Percentiles rank a stretch among this genome's conserved stretches.
Evolutionary conservation across 2,797 vertebrate genomes (phyloP).

Genomic region (Sebastes melanostomus): DNA sequence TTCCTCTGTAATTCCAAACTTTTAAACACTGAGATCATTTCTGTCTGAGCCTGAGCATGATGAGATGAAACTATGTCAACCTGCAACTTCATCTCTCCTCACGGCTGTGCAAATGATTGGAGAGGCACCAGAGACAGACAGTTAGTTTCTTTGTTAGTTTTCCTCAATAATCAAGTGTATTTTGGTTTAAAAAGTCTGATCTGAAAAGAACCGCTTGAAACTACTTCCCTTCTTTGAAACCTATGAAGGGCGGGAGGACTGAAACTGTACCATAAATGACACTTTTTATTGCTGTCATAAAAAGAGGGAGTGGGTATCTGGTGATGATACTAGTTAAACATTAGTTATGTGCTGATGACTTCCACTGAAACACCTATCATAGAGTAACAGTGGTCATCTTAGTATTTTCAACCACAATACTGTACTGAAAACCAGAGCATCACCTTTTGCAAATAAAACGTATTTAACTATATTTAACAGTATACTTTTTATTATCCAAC

Average conservation of each 20-base stretch:
- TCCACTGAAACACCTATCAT: conserved; percentile 1
- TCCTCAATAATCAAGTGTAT: background rate
- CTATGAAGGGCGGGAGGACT: conserved; percentile 27
- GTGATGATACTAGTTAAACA: conserved; percentile 72
- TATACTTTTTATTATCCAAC: conserved; percentile 33
- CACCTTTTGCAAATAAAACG: background rate
- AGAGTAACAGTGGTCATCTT: background rate
- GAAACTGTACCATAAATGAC: conserved; percentile 42
- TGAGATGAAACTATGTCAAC: conserved; percentile 13
- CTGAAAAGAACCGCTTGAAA: conserved; percentile 18
- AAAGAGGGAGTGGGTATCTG: conserved; percentile 74
- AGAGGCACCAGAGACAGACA: background rate
- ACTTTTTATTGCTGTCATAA: conserved; percentile 76
- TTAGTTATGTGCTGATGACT: conserved; percentile 51
- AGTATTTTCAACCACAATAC: background rate
- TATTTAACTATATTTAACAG: background rate
- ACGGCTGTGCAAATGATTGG: background rate
- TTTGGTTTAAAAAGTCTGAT: background rate
- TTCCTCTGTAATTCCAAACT: conserved; percentile 51
- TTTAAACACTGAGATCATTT: conserved; percentile 54
- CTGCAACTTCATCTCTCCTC: background rate
- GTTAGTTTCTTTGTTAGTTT: background rate
- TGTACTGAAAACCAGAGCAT: background rate
- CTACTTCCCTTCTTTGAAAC: conserved; percentile 14
- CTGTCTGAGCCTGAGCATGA: conserved; percentile 45